These are phyloP conservation scores for Yponomeuta plumbellus DNA, from an alignment of 2,888 invertebrate species.

Conservation along the genomic window DNA sequence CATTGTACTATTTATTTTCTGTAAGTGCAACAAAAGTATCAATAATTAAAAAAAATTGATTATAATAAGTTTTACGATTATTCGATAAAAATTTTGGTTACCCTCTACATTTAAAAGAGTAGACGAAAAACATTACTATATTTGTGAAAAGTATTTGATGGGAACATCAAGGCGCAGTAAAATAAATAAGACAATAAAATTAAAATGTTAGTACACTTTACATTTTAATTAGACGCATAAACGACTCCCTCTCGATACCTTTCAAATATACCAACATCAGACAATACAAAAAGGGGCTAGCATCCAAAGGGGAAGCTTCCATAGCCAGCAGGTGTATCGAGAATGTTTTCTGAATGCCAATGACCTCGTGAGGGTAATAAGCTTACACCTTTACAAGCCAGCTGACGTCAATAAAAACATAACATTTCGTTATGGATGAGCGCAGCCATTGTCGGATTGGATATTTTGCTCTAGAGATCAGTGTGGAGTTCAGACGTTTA, in stretches of 20 bases:
- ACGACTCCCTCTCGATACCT: too few relatives aligned
- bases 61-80: too few relatives aligned
- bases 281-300: too few relatives aligned
- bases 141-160: background rate
- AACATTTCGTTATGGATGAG: background rate
- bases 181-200: background rate
- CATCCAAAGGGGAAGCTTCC: slow-evolving; percentile 35
- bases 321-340: slow-evolving; percentile 59
- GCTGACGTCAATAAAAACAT: slow-evolving; percentile 13
- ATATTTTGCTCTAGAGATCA: background rate
- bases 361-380: slow-evolving; percentile 43
- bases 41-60: too few relatives aligned
- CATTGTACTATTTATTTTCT: too few relatives aligned
- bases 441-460: background rate
- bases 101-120: background rate
- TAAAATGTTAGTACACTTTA: background rate
- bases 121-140: background rate
- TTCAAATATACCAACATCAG: too few relatives aligned
- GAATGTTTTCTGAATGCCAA: slow-evolving; percentile 71
- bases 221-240: background rate
- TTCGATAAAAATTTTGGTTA: too few relatives aligned
- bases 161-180: background rate
- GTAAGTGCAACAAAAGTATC: too few relatives aligned
- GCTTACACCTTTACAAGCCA: slow-evolving; percentile 14
- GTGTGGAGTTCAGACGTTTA: background rate